Evolutionary conservation across 2,113 vertebrate genomes (phyloP).

Genomic region (Lasiurus cinereus): DNA sequence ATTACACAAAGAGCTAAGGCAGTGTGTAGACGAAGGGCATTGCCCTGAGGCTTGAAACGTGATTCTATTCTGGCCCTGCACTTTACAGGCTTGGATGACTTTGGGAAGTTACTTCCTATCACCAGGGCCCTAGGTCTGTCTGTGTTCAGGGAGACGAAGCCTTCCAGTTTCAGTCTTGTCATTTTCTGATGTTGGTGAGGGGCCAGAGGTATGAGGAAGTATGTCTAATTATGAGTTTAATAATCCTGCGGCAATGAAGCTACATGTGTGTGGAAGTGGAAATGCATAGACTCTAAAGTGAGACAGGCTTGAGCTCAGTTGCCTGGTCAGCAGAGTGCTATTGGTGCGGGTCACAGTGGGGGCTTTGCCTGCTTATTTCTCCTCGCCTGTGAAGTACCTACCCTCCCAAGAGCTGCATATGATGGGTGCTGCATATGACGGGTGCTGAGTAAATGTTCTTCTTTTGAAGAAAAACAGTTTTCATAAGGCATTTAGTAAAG

Average conservation of each 20-base stretch:
- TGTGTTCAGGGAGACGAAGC: neutral
- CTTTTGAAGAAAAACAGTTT: neutral
- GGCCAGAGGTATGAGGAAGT: neutral
- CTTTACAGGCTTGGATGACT: neutral
- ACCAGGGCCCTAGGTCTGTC: neutral
- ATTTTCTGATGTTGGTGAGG: neutral
- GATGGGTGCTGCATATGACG: rapidly evolving
- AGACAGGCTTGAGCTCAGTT: neutral
- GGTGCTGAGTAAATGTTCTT: neutral
- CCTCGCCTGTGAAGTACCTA: neutral
- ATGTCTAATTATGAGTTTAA: neutral
- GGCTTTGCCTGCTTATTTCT: rapidly evolving
- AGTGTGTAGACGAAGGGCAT: neutral
- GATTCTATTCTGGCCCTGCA: neutral
- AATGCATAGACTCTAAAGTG: neutral
- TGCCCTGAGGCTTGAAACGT: neutral
- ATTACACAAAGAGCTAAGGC: neutral
- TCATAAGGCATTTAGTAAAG: neutral
- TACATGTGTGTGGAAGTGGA: neutral
- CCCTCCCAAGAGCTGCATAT: neutral
- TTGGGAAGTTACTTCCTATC: neutral
- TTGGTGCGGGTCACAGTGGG: rapidly evolving
- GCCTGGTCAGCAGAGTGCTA: neutral
- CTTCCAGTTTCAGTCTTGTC: neutral
- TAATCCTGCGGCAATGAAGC: neutral